These are phyloP conservation scores for Allygus modestus DNA, from an alignment of 2,888 invertebrate species.

Conservation along the genomic window DNA sequence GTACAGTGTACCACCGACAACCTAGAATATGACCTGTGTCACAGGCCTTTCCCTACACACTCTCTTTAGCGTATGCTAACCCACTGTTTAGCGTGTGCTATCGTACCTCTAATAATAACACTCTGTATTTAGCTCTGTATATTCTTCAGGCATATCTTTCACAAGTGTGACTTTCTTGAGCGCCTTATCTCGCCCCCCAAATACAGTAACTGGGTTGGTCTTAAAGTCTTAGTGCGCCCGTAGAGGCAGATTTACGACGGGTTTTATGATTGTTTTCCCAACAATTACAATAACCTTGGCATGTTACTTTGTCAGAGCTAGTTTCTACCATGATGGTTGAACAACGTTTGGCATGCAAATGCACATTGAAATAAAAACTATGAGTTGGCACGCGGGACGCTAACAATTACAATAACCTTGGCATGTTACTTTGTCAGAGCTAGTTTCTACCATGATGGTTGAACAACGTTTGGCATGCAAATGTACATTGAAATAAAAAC, in stretches of 20 bases:
- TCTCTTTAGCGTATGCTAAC: no score
- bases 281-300: constrained; percentile 16
- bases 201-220: constrained; percentile 7
- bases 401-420: constrained; percentile 13
- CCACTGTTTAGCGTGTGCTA: no score
- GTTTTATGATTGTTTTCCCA: constrained; percentile 8
- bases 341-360: no score
- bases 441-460: no score
- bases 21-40: no score
- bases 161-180: background rate
- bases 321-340: no score
- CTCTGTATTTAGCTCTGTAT: background rate
- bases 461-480: no score
- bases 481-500: no score
- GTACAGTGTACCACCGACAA: no score
- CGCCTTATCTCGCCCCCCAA: background rate
- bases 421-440: background rate
- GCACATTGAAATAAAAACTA: no score
- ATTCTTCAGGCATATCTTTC: background rate
- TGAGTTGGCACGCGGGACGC: no score
- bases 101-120: background rate
- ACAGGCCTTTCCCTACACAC: no score
- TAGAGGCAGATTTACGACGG: background rate
- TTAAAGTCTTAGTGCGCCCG: constrained; percentile 6
- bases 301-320: background rate